Base-by-base conservation (phyloP, 2,888 invertebrate genomes). In the Sminthurinus aureus region DNA sequence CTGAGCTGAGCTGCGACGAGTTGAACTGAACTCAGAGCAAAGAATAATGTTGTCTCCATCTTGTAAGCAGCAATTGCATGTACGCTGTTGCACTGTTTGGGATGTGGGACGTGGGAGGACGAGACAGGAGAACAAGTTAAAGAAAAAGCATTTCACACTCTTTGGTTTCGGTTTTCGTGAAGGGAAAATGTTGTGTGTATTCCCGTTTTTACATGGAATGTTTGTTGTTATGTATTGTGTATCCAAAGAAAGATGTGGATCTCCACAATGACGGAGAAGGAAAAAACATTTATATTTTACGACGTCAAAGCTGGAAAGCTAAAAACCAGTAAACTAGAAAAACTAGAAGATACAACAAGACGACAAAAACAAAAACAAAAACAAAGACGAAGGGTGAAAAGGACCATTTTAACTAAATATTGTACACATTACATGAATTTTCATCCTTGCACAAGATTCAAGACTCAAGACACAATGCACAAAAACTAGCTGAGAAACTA, bases 231-330 rank as follows among this genome's bases (percentile, higher is more conserved):
- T 52, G 58, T 13, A 58, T 11, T 58, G 15, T 52, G 52, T 52
- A 52, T 52, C 12, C 24, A 24, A 73, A 18, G 73, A 24, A 69
- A 12, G 20, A 69, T 24, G 69, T 6, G 20, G 69, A 73, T 15
- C 24, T 26, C 24, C 38, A 38, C 38, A 38, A 6, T 38, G 38
- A 38, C 26, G 73, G 73, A 73, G 15, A 26, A 15, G 11, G 73
- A 18, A 2, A 9, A 73, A 11, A 26, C 73, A 73, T 73, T 20
- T 73, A 73, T 73, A 73, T 73, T 73, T 73, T 26, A 73, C 26
- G 73, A 73, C 18, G 73, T 18, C 50, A 77, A 73, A 73, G 73
- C 24, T 73, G 24, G 24, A 73, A 26, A 73, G 26, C 15, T 26
- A 24, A 22, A 69, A 20, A 24, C 69, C 3, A 18, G n/a, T n/a